These are phyloP conservation scores for Deilephila elpenor DNA, from an alignment of 2,888 invertebrate species.

Conservation along the genomic window DNA sequence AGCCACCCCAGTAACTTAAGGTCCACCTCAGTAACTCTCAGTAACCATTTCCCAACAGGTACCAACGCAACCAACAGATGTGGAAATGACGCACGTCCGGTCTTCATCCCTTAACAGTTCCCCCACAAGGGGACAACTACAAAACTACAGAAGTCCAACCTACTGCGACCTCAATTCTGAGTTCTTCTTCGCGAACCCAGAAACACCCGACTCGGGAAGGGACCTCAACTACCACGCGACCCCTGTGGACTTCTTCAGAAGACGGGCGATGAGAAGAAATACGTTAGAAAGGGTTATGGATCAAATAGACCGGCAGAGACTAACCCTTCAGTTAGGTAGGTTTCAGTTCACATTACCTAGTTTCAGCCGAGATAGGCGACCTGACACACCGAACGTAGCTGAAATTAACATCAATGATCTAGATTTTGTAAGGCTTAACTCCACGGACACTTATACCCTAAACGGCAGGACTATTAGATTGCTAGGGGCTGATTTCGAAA, in stretches of 20 bases:
- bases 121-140: slow-evolving; percentile 47
- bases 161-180: slow-evolving; percentile 61
- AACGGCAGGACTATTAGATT: slow-evolving; percentile 75
- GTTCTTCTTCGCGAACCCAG: slow-evolving; percentile 56
- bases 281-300: slow-evolving; percentile 64
- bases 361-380: slow-evolving; percentile 58
- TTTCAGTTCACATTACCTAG: slow-evolving; percentile 71
- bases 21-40: too few species aligned
- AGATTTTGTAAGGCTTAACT: slow-evolving; percentile 65
- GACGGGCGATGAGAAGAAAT: slow-evolving; percentile 51
- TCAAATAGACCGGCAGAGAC: slow-evolving; percentile 54
- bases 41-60: slow-evolving; percentile 53
- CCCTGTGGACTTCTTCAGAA: slow-evolving; percentile 59
- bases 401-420: slow-evolving; percentile 69
- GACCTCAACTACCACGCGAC: slow-evolving; percentile 67
- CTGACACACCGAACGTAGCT: slow-evolving; percentile 74
- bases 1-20: too few species aligned
- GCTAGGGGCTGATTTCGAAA: slow-evolving; percentile 73
- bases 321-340: slow-evolving; percentile 71
- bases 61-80: slow-evolving; percentile 67
- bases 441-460: slow-evolving; percentile 74
- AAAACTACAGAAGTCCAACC: slow-evolving; percentile 62
- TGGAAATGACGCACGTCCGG: slow-evolving; percentile 67
- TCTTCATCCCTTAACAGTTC: slow-evolving; percentile 53
- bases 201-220: slow-evolving; percentile 51